Percentiles rank a stretch among this genome's conserved stretches.
Evolutionary conservation across 1,140 invertebrate species (phyloP).

Genomic region (Dufourea novaeangliae): DNA sequence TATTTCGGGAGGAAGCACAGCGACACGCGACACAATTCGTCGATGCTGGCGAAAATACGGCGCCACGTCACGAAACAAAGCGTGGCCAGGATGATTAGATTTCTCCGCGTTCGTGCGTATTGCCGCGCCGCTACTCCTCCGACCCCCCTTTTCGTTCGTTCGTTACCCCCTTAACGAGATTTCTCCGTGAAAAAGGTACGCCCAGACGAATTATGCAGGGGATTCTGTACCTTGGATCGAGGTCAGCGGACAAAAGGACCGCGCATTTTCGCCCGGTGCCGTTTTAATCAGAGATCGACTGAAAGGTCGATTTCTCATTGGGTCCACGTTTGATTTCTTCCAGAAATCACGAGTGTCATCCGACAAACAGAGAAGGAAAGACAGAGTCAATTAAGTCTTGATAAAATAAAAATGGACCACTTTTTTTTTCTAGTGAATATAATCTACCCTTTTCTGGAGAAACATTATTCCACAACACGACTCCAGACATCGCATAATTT

Average conservation of each 20-base stretch:
- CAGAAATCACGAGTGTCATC: too few species aligned
- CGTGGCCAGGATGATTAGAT: constrained; percentile 33
- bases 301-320: too few species aligned
- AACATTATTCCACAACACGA: too few species aligned
- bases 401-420: not conserved
- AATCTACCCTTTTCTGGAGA: too few species aligned
- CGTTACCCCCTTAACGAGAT: not conserved
- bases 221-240: too few species aligned
- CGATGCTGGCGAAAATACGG: constrained; percentile 21
- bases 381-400: constrained; percentile 29
- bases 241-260: too few species aligned
- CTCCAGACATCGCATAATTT: too few species aligned
- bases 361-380: constrained; percentile 5
- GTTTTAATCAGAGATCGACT: constrained; percentile 3
- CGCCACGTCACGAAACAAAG: constrained; percentile 11
- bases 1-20: constrained; percentile 22
- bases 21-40: constrained; percentile 50
- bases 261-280: not conserved
- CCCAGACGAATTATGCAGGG: too few species aligned
- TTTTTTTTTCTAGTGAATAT: not conserved
- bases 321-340: not conserved
- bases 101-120: constrained; percentile 16
- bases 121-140: not conserved
- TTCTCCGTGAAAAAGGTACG: not conserved
- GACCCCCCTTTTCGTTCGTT: constrained; percentile 10